These are phyloP conservation scores for Chaetorhynchus papuensis DNA, from an alignment of 2,113 vertebrate species.

Conservation along the genomic window DNA sequence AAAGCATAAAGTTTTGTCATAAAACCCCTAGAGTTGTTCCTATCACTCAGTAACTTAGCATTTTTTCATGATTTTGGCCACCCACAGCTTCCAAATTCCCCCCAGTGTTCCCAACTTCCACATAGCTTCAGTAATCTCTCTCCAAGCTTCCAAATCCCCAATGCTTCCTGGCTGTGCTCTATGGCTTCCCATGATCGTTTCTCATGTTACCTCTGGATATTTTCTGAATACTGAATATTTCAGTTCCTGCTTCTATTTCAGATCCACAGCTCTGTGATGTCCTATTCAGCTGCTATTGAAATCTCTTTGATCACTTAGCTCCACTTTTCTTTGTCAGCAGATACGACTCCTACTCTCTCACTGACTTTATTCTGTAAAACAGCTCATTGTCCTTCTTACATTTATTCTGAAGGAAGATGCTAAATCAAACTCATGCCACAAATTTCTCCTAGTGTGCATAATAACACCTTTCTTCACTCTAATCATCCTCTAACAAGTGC, in stretches of 20 bases:
- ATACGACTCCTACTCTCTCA: not conserved
- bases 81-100: not conserved
- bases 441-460: not conserved
- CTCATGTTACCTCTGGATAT: not conserved
- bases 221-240: constrained; percentile 5
- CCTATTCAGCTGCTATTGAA: not conserved
- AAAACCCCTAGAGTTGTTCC: not conserved
- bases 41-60: not conserved
- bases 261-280: not conserved
- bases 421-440: not conserved
- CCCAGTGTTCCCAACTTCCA: not conserved
- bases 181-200: not conserved
- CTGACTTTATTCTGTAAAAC: not conserved
- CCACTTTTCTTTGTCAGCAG: not conserved
- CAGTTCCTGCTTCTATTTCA: not conserved
- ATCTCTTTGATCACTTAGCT: constrained; percentile 26
- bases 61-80: not conserved
- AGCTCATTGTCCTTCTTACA: not conserved
- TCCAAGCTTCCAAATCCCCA: not conserved
- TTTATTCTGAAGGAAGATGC: not conserved
- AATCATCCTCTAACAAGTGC: not conserved
- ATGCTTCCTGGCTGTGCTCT: not conserved
- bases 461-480: not conserved
- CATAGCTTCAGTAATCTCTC: not conserved
- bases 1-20: not conserved